Percentiles rank a stretch among this genome's conserved stretches.
These are phyloP conservation scores for Aurelia sp. DNA, from an alignment of 30 jellyfish, hydroid and myxozoan species.

Conservation along the genomic window DNA sequence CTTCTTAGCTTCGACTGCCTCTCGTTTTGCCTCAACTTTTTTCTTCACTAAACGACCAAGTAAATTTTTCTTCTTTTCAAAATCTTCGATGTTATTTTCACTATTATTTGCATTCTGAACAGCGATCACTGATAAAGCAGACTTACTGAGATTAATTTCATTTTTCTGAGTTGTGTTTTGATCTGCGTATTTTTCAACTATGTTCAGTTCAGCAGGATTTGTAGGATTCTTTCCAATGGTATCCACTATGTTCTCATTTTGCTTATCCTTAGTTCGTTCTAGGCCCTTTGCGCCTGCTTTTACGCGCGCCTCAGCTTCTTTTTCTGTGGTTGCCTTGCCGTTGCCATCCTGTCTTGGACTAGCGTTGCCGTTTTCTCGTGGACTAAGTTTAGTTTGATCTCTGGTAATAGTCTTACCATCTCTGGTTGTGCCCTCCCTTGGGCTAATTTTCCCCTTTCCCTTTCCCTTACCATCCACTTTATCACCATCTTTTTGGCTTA, in stretches of 20 bases:
- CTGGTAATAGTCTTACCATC: neutral
- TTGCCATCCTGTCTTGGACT: neutral
- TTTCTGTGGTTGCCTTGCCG: neutral
- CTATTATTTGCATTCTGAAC: neutral
- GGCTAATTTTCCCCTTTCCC: neutral
- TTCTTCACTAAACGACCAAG: conserved; percentile 23
- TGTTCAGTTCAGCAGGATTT: neutral
- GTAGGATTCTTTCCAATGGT: neutral
- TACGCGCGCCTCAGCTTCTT: neutral
- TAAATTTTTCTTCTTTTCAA: conserved; percentile 16
- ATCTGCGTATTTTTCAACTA: neutral
- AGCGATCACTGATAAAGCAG: neutral
- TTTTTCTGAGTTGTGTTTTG: neutral
- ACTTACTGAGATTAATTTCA: neutral
- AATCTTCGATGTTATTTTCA: conserved; percentile 17
- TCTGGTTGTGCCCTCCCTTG: neutral
- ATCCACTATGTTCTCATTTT: neutral
- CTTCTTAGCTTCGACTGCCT: neutral
- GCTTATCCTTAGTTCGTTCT: neutral
- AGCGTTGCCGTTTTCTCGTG: neutral
- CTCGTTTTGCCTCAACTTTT: conserved; percentile 17
- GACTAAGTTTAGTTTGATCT: neutral
- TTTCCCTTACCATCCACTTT: no score
- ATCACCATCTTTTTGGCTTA: no score
- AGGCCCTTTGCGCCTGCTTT: neutral